These are phyloP conservation scores for Sitta europaea DNA, from an alignment of 2,113 vertebrate species.

Conservation along the genomic window DNA sequence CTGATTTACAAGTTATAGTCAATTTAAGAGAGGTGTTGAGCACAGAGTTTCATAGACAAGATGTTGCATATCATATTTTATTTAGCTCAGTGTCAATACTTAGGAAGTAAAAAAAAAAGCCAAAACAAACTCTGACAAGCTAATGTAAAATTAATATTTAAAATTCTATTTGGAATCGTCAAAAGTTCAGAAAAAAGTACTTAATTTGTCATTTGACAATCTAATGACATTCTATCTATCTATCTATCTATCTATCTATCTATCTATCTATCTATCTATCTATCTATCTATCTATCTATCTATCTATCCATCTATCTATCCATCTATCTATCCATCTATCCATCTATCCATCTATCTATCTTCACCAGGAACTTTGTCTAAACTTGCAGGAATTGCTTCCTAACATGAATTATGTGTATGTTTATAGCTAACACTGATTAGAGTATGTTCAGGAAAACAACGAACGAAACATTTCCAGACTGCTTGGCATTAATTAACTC, in stretches of 20 bases:
- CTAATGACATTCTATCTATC: background rate
- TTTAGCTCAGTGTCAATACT: background rate
- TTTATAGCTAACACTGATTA: background rate
- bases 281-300: no score
- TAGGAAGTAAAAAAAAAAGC: background rate
- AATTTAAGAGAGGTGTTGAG: background rate
- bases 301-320: no score
- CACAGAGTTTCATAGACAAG: background rate
- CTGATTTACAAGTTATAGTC: background rate
- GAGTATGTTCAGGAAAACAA: background rate
- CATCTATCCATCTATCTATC: no score
- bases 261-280: no score
- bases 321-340: no score
- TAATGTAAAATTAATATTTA: background rate
- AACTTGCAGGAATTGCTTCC: background rate
- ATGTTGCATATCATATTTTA: background rate
- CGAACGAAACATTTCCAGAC: background rate
- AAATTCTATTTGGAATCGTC: background rate
- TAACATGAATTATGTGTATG: background rate
- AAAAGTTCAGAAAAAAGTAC: background rate
- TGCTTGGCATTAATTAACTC: background rate
- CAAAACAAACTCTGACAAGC: background rate
- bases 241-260: no score
- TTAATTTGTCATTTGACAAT: background rate
- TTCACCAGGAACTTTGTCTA: background rate